These are phyloP conservation scores for Autographa gamma DNA, from an alignment of 2,888 invertebrate genomes.

Conservation along the genomic window DNA sequence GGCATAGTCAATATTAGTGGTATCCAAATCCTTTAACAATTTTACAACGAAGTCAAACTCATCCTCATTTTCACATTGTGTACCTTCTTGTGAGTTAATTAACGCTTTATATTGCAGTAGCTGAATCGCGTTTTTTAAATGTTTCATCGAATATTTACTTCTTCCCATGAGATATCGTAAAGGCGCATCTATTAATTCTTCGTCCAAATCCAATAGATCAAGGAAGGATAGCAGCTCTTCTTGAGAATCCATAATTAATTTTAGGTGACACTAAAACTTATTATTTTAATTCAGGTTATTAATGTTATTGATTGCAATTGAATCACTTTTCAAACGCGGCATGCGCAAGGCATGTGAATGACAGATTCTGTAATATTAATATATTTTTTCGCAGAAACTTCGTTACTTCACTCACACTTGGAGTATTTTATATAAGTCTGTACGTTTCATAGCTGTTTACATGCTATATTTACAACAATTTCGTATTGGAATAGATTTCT, in stretches of 20 bases:
- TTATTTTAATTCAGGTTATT: slow-evolving; percentile 6
- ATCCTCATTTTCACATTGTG: slow-evolving; percentile 77
- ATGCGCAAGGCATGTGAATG: slow-evolving; percentile 3
- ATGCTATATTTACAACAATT: neutral
- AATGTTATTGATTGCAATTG: neutral
- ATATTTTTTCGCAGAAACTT: neutral
- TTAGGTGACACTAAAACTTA: neutral
- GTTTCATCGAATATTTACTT: slow-evolving; percentile 66
- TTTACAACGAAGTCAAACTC: slow-evolving; percentile 77
- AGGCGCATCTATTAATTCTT: slow-evolving; percentile 77
- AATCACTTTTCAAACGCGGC: neutral
- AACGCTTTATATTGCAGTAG: slow-evolving; percentile 82
- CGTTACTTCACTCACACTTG: neutral
- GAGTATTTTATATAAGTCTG: neutral
- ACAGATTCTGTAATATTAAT: neutral
- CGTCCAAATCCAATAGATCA: slow-evolving; percentile 82
- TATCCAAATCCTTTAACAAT: slow-evolving; percentile 65
- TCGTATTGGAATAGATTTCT: neutral
- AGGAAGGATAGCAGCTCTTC: slow-evolving; percentile 74
- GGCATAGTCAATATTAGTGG: slow-evolving; percentile 70
- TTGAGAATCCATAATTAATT: slow-evolving; percentile 55
- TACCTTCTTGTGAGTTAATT: slow-evolving; percentile 77
- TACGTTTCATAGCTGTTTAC: neutral
- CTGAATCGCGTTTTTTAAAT: slow-evolving; percentile 72
- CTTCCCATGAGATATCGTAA: slow-evolving; percentile 75